These are phyloP conservation scores for Anagyrus pseudococci DNA, from an alignment of 2,888 invertebrate genomes.

Conservation along the genomic window DNA sequence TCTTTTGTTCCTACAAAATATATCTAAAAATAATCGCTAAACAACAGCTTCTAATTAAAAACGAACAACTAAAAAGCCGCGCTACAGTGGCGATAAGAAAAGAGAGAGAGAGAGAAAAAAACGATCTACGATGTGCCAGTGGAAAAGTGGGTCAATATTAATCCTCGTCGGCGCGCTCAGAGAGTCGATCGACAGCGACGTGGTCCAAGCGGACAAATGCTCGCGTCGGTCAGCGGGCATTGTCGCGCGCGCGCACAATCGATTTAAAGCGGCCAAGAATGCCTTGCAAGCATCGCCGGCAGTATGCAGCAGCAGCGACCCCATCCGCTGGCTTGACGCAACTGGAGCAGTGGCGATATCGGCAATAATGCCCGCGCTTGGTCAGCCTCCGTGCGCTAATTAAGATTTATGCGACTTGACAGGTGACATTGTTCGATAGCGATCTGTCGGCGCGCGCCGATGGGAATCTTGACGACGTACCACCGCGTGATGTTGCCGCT, in stretches of 20 bases:
- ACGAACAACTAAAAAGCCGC: too few relatives aligned
- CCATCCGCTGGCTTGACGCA: constrained; percentile 11
- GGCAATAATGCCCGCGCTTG: not conserved
- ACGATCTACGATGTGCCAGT: too few relatives aligned
- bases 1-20: too few relatives aligned
- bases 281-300: constrained; percentile 3
- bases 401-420: constrained; percentile 32
- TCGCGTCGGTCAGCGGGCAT: constrained; percentile 14
- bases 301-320: constrained; percentile 10
- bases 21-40: too few relatives aligned
- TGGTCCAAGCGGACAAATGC: constrained; percentile 4
- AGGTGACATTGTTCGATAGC: constrained; percentile 30
- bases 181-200: not conserved
- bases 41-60: too few relatives aligned
- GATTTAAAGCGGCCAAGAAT: constrained; percentile 7
- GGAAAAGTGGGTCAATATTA: too few relatives aligned
- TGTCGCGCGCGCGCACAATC: constrained; percentile 13
- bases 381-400: constrained; percentile 23
- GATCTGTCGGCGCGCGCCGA: not conserved
- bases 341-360: not conserved
- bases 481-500: too few relatives aligned
- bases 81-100: too few relatives aligned
- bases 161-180: too few relatives aligned
- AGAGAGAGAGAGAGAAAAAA: too few relatives aligned
- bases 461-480: not conserved